These are phyloP conservation scores for Heliconius hewitsoni DNA, from an alignment of 1,140 invertebrate genomes.

Conservation along the genomic window DNA sequence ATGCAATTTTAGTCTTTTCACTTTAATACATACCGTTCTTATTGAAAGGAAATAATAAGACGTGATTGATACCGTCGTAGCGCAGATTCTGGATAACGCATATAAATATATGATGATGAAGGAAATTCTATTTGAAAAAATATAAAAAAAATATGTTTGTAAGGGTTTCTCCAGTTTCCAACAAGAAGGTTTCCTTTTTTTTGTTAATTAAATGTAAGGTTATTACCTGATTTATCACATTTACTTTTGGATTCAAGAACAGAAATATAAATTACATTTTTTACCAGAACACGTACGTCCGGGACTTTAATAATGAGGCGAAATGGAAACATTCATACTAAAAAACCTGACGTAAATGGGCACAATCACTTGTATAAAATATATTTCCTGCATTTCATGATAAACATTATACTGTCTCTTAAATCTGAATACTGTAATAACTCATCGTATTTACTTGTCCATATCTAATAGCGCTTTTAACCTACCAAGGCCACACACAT, in stretches of 20 bases:
- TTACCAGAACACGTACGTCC: not conserved
- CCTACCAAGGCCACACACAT: constrained; percentile 48
- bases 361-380: not conserved
- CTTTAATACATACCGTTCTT: not conserved
- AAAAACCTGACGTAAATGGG: not conserved
- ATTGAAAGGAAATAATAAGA: not conserved
- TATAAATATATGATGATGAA: too few species aligned
- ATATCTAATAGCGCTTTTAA: constrained; percentile 35
- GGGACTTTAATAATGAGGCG: not conserved
- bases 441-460: constrained; percentile 43
- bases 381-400: constrained; percentile 13
- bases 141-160: too few species aligned
- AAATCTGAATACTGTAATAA: constrained; percentile 39
- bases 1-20: not conserved
- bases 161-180: too few species aligned
- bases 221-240: not conserved
- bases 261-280: not conserved
- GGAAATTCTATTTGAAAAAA: too few species aligned
- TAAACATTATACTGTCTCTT: constrained; percentile 15
- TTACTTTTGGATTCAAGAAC: not conserved
- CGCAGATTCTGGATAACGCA: too few species aligned
- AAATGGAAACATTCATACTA: not conserved
- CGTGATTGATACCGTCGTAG: not conserved
- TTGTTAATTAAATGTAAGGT: too few species aligned
- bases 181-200: too few species aligned